Evolutionary conservation across 2,113 vertebrate species (phyloP), one percentile per base, ranked within the genome.

Genomic region (Cacatua alba): DNA sequence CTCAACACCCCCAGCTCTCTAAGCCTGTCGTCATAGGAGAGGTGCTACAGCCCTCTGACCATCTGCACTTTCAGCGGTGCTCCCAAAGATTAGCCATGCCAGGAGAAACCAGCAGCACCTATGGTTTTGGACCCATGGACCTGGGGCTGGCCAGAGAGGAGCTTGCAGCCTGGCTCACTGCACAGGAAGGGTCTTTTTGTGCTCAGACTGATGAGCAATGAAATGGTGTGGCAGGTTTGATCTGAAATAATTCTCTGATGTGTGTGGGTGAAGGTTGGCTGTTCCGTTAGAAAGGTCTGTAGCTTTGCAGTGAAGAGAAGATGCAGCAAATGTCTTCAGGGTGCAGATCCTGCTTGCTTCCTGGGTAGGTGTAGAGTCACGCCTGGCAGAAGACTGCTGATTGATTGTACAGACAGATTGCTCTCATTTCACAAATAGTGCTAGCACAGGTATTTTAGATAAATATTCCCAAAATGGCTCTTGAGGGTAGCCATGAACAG

Each of bases 31-130:
- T 59, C 33, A 35, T 35, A 35, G 33, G 21, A 35, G 57, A 59
- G 21, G 20, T 24, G 21, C 57, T 59, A 59, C 20, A 35, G 33
- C 57, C 14, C 33, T 59, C 57, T 59, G 57, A 21, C 35, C 57
- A 59, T 59, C 48, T 46, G 70, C 60, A 46, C 16, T 35, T 77
- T 72, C 63, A 13, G 1, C 0, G 4, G 19, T 46, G 59, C 35
- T 80, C 35, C 67, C 39, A 29, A 35, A 79, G 29, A 33, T 24
- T 7, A 1, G 20, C 39, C 1, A 1, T 2, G 0, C 10, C 43
- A 68, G 76, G 18, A 83, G 33, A n/a, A 9, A n/a, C 17, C 57
- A 35, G 79, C 33, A 55, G 26, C 7, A 1, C 29, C 25, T 0
- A 0, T 4, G 5, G 17, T 57, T 64, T 57, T 29, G 48, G 44